Base-by-base conservation (phyloP, 2,797 vertebrate species). In the Semaprochilodus insignis region DNA sequence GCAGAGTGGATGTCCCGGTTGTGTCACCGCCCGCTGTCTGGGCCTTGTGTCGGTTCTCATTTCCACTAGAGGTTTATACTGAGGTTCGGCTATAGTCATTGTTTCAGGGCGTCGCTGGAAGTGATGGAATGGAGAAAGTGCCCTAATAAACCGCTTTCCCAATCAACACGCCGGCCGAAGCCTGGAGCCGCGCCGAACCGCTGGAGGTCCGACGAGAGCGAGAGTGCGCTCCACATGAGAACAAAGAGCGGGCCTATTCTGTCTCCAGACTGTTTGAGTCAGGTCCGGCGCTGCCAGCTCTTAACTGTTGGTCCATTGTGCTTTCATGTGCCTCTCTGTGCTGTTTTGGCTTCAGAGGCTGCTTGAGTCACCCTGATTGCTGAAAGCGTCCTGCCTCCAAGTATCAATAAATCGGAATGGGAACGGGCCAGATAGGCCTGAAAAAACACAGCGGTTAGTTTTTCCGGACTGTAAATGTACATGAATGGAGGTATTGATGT, bases 361-460 rank as follows among this genome's bases (percentile, higher is more conserved):
- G 67, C 70, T 77, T 87, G 83, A 90, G 86, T 90, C 89, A 85
- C 62, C 27, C 74, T 62, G 83, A 89, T 89, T 87, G 85, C 83
- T 79, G 36, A 82, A 74, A 82, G 83, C 78, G 83, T 51, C 65
- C 63, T 15, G 67, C 69, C 66, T 65, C 48, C 70, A 79, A 21
- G 44, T 75, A 88, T 90, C 81, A 60, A 69, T 85, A 66, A 82
- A 82, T 78, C 51, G 55, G 48, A 79, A 57, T 78, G 62, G 75
- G 21, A 48, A 85, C 80, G 59, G 21, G 70, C 62, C 36, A 65
- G 80, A 77, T 13, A 3, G n/a, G 78, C 54, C 83, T 75, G 74
- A 69, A 82, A 17, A 6, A 44, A 78, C 60, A 71, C 73, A 27
- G 31, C 2, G 6, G 6, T 31, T 34, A 55, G 14, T 34, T 78